These are phyloP conservation scores for Troilus luridus DNA, from an alignment of 2,888 invertebrate genomes.

Conservation along the genomic window DNA sequence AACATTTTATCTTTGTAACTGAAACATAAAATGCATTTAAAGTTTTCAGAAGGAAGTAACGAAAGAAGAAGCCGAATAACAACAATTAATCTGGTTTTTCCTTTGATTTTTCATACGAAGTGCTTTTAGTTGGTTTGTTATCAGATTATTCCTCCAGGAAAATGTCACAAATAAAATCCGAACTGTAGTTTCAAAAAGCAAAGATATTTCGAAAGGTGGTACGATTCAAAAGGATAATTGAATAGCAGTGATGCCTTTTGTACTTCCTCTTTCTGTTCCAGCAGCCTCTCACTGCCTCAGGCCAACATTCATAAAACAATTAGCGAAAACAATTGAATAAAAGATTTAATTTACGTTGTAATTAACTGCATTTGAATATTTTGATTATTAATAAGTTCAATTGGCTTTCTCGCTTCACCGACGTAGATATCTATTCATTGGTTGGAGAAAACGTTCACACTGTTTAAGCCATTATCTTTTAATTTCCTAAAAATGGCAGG, in stretches of 20 bases:
- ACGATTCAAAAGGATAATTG: neutral
- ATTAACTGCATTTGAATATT: constrained; percentile 1
- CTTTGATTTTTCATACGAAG: neutral
- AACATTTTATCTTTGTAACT: too few species aligned
- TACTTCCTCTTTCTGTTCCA: neutral
- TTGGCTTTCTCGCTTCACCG: neutral
- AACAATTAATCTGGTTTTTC: neutral
- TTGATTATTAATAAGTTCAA: constrained; percentile 11
- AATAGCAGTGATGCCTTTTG: neutral
- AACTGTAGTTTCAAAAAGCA: neutral
- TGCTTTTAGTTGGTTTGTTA: neutral
- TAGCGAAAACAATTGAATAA: constrained; percentile 21
- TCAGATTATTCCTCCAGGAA: neutral
- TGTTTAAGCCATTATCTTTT: neutral
- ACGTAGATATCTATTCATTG: neutral
- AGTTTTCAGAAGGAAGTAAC: too few species aligned
- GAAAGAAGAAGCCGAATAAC: too few species aligned
- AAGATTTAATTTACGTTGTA: constrained; percentile 7
- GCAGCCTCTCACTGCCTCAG: neutral
- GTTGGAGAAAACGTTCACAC: neutral
- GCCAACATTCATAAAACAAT: constrained; percentile 15
- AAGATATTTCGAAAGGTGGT: neutral
- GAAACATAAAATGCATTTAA: too few species aligned
- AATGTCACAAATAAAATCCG: neutral
- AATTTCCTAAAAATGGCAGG: neutral